Percentiles rank a stretch among this genome's conserved stretches.
These are phyloP conservation scores for Dendrolimus pini DNA, from an alignment of 2,888 invertebrate species.

Conservation along the genomic window DNA sequence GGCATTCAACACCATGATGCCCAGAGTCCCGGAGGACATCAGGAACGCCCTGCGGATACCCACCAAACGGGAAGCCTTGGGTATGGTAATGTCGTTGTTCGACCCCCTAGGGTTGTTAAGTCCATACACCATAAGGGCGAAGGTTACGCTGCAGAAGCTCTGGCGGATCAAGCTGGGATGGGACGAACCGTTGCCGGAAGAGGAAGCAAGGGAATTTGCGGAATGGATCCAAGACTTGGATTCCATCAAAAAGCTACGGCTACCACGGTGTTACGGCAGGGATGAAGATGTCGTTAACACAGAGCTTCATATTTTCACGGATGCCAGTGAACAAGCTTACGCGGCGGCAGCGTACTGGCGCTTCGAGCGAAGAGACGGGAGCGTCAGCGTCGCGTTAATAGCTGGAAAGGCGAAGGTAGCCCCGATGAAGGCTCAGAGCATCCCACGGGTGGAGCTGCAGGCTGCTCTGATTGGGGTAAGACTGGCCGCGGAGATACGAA, in stretches of 20 bases:
- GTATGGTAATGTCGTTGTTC: too few species aligned
- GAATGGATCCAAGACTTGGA: neutral
- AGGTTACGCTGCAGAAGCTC: too few species aligned
- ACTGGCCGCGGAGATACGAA: neutral
- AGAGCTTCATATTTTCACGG: neutral
- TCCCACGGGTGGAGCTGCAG: neutral
- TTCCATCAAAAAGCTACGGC: neutral
- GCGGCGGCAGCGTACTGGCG: neutral
- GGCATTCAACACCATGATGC: too few species aligned
- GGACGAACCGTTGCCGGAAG: neutral
- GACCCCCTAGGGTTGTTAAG: too few species aligned
- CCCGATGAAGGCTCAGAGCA: neutral
- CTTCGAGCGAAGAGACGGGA: neutral
- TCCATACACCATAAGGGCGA: too few species aligned
- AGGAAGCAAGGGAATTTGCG: neutral
- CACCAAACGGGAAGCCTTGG: too few species aligned
- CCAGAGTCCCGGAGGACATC: too few species aligned
- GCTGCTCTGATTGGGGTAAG: neutral
- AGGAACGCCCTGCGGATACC: too few species aligned
- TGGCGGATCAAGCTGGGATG: too few species aligned
- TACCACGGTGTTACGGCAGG: neutral
- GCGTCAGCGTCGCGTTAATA: neutral
- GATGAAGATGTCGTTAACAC: too few species aligned
- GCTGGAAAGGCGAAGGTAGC: slow-evolving; percentile 2
- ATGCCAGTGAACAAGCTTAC: neutral